Base-by-base conservation (phyloP, 2,888 invertebrate species). In the Pantelozetes paolii region DNA sequence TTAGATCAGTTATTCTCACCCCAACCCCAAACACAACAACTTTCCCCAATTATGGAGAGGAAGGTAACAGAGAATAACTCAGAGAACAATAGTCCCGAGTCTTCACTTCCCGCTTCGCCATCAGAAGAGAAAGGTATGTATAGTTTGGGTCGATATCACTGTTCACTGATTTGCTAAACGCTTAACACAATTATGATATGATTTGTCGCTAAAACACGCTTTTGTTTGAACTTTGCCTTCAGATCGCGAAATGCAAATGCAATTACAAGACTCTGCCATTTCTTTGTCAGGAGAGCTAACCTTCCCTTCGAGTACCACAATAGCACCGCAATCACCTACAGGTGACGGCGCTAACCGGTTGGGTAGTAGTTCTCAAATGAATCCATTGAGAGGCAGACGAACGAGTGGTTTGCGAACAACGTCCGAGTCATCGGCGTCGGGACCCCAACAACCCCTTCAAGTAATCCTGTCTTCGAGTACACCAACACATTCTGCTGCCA, bases 1-100 rank as follows among this genome's bases (percentile, higher is more conserved):
- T 85, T 94, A 81, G 94, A 94, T 82, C 88, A 90, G 82, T 84
- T 90, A 18, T 74, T 74, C 59, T 28, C 36, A 26, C 54, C 40
- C 30, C 69, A 42, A 69, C 26, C 32, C 0, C 59, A 15, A 32
- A 26, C 30, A 23, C 73, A 69, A 48, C 74, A 74, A 62, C 28
- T 74, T 2, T 71, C 71, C 18, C 74, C 74, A 15, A 74, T 74
- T n/a, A 54, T 74, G 28, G 74, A 74, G 71, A 50, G 45, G 26
- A 74, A 74, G 23, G 28, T 54, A 8, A n/a, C 30, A 15, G n/a
- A n/a, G n/a, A n/a, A n/a, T n/a, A 42, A 23, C 42, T 50, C 36
- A 40, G 74, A 71, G 23, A 74, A 36, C 36, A 6, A 45, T 9
- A 71, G 70, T 6, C 71, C 70, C n/a, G 32, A 57, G 13, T 71